Percentiles rank a stretch among this genome's conserved stretches.
Evolutionary conservation across 2,797 vertebrate genomes (phyloP).

Genomic region (Rhabdophis nuchalis): DNA sequence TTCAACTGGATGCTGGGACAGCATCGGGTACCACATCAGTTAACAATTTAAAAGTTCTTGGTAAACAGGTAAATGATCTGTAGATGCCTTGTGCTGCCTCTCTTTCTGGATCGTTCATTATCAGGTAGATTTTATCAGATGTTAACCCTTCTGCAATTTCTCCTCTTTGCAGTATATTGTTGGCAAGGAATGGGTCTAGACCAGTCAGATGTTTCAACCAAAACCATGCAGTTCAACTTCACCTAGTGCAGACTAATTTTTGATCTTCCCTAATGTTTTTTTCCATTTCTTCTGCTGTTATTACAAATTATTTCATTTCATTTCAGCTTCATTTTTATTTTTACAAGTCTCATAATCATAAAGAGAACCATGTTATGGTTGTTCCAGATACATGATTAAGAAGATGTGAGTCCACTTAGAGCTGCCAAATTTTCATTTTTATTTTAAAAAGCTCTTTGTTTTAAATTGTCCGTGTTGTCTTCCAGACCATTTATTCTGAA

Average conservation of each 20-base stretch:
- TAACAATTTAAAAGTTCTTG: neutral
- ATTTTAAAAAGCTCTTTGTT: neutral
- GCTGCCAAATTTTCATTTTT: neutral
- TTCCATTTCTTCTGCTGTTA: neutral
- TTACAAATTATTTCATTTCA: neutral
- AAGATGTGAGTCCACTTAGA: neutral
- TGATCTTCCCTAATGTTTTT: neutral
- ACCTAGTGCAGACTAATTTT: neutral
- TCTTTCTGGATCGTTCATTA: neutral
- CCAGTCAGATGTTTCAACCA: neutral
- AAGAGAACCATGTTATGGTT: neutral
- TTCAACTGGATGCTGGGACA: neutral
- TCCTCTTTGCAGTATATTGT: neutral
- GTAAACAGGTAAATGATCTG: neutral
- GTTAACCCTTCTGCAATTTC: neutral
- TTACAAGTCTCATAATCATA: neutral
- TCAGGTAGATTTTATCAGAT: neutral
- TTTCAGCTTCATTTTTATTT: neutral
- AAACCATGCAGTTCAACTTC: neutral
- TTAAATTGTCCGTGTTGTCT: neutral
- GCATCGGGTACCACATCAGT: neutral
- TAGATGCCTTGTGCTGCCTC: neutral
- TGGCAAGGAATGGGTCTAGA: neutral
- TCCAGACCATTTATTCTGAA: neutral
- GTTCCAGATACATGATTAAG: neutral